Evolutionary conservation across 2,888 invertebrate species (phyloP), one percentile per base, ranked within the genome.

Genomic region (Eugnorisma glareosa): DNA sequence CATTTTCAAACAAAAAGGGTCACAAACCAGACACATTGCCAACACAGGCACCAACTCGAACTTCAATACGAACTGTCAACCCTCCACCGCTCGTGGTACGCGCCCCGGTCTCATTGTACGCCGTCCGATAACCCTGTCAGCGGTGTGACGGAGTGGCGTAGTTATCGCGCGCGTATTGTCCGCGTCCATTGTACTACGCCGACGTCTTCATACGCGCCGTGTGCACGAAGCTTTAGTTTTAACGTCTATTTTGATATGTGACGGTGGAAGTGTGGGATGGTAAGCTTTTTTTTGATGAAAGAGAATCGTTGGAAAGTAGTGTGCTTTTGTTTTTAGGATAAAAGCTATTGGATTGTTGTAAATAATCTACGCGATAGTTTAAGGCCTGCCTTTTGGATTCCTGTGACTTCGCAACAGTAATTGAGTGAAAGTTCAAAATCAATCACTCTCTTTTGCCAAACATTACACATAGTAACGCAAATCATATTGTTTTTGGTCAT

Each of bases 121-220:
- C 80, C 91, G 92, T 90, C 92, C 95, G 95, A 96, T 96, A 96
- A 96, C 96, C 96, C 95, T 95, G 96, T 96, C 96, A 95, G 93
- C 92, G 90, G 93, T 89, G 95, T 96, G 96, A 96, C 96, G 94
- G 96, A 96, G 96, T 95, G 94, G 93, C 93, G 94, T 92, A 92
- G 95, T 95, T 96, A 96, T 96, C 96, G 93, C 93, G 93, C 93
- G 90, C 89, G 91, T 92, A 94, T 95, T 95, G 95, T 95, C 92
- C 92, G 90, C 91, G 89, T 86, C 91, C 90, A 94, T 94, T 94
- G 94, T 94, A 90, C 89, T 92, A 92, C 92, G 91, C 94, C 94
- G 94, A 81, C 93, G 94, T 94, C 95, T 95, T 94, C 94, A 94
- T 95, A 91, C 87, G 86, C 87, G 84, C 77, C 67, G 91, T 90